Evolutionary conservation across 2,797 vertebrate genomes (phyloP).

Genomic region (Notolabrus celidotus): DNA sequence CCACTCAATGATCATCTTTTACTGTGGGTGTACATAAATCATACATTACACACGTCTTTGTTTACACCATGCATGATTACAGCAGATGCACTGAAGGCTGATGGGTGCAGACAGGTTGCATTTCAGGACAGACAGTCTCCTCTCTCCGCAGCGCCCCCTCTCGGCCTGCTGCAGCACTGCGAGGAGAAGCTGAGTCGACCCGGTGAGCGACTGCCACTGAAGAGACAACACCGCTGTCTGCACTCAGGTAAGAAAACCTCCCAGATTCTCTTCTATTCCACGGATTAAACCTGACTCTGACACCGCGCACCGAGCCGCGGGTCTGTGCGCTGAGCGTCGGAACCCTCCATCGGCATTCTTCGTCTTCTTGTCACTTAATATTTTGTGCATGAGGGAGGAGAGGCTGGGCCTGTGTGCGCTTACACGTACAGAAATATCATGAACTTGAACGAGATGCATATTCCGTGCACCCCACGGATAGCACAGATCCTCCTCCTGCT

Average conservation of each 20-base stretch:
- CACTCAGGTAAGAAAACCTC: constrained; percentile 83
- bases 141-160: constrained; percentile 73
- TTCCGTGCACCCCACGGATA: background rate
- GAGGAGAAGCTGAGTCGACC: constrained; percentile 61
- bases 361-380: constrained; percentile 66
- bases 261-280: constrained; percentile 5
- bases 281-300: background rate
- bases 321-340: constrained; percentile 26
- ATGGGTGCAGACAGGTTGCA: constrained; percentile 55
- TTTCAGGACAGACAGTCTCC: constrained; percentile 35
- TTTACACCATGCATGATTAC: constrained; percentile 3
- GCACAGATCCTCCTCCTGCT: background rate
- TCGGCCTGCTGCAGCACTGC: constrained; percentile 66
- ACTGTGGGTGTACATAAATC: too few species aligned
- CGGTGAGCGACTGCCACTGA: constrained; percentile 83
- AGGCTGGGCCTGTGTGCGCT: constrained; percentile 78
- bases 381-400: constrained; percentile 70
- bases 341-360: constrained; percentile 69
- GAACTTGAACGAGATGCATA: constrained; percentile 18
- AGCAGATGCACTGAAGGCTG: constrained; percentile 10
- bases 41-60: background rate
- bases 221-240: constrained; percentile 84
- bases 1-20: too few species aligned
- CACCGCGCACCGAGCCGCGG: background rate
- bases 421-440: constrained; percentile 45